Evolutionary conservation across 2,888 invertebrate genomes (phyloP), one percentile per base, ranked within the genome.

Genomic region (Tupiocoris notatus): DNA sequence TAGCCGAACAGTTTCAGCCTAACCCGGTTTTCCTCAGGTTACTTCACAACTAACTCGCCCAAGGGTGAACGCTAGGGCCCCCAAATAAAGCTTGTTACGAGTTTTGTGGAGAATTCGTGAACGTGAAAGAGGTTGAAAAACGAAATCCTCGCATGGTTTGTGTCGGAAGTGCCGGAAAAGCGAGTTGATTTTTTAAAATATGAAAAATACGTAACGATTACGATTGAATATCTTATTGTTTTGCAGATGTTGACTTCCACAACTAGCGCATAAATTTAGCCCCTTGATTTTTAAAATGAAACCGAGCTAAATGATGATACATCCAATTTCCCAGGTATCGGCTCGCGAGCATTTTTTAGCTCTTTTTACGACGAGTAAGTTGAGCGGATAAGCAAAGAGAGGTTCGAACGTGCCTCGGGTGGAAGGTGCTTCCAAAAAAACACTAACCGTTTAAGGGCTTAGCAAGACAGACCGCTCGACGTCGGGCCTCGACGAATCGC

Each of bases 381-480:
- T 39, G 12, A 39, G 12, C 3, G 12, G 39, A 39, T 7, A 39
- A 39, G 39, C 39, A 12, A 12, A 39, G 12, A 39, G 65, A 65
- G 54, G 18, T 18, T 65, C 65, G 39, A 39, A 65, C 65, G 65
- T 65, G 65, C 54, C 65, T 24, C 17, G 65, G 65, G 23, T 63
- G 63, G 25, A 63, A 63, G 63, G 25, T 39, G 65, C 65, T 18
- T 18, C 20, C 39, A 25, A 65, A 65, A 65, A 17, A 25, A 20
- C 7, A 39, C 39, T 12, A 39, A 39, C 39, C 20, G 22, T 22
- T 2, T 12, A 22, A 2, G n/a, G n/a, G 18, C 39, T 17, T 39
- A 0, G 25, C 65, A n/a, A 7, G 24, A 1, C 68, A 18, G n/a
- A n/a, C 22, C 68, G 67, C n/a, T 68, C 58, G 59, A 59, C 20